These are phyloP conservation scores for Calephelis nemesis DNA, from an alignment of 1,140 invertebrate genomes.

Conservation along the genomic window DNA sequence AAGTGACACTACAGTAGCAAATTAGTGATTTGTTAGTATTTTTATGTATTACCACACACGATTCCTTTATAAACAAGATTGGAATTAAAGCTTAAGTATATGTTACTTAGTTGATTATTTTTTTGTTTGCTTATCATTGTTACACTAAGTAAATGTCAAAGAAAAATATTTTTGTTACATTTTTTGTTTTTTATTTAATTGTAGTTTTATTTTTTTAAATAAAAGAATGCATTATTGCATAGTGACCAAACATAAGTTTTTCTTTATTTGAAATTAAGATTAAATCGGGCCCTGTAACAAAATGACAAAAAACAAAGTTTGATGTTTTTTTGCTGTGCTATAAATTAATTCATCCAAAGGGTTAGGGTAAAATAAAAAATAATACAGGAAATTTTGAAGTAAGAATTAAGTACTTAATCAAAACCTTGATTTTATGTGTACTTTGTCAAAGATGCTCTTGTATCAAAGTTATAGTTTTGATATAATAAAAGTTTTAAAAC, in stretches of 20 bases:
- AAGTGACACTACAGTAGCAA: too few relatives aligned
- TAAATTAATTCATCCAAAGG: too few relatives aligned
- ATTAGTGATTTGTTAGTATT: not conserved
- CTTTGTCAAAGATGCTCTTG: too few relatives aligned
- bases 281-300: too few relatives aligned
- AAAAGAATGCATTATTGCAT: not conserved
- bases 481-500: too few relatives aligned
- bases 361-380: too few relatives aligned
- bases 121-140: not conserved
- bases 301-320: too few relatives aligned
- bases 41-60: not conserved
- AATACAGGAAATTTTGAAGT: too few relatives aligned
- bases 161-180: constrained; percentile 10
- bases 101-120: not conserved
- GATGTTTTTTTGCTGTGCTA: too few relatives aligned
- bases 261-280: not conserved
- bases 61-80: not conserved
- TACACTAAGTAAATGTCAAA: not conserved
- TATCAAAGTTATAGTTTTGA: too few relatives aligned
- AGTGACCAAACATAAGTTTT: not conserved
- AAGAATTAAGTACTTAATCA: too few relatives aligned
- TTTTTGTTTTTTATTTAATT: constrained; percentile 10
- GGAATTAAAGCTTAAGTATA: not conserved
- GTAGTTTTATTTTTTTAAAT: constrained; percentile 8
- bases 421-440: too few relatives aligned